phyloP scores from a whole-genome alignment of 2,113 vertebrate genomes.

The Gymnorhina tibicen region DNA sequence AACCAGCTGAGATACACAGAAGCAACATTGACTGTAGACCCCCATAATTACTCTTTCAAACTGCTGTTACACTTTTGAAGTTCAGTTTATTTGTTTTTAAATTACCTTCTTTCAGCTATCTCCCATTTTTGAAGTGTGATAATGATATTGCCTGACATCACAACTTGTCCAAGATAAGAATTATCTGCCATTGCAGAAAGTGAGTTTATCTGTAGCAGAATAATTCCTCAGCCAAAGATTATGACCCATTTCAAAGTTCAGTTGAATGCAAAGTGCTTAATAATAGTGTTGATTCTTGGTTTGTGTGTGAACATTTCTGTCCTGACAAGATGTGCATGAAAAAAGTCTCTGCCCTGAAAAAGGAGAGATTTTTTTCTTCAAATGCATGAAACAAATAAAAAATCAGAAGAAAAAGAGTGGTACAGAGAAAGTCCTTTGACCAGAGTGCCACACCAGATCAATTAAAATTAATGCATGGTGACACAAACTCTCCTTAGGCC shows the following conservation, averaged over 20 bases:
- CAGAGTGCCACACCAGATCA: neutral
- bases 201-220: neutral
- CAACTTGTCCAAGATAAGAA: constrained; percentile 14
- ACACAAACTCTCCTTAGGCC: neutral
- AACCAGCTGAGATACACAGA: neutral
- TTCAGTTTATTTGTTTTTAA: constrained; percentile 25
- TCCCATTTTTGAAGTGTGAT: constrained; percentile 19
- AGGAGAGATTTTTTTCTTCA: neutral
- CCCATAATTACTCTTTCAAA: neutral
- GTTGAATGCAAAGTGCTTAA: neutral
- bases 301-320: neutral
- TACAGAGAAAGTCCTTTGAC: neutral
- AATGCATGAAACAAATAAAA: neutral
- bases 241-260: constrained; percentile 8
- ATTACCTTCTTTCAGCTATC: neutral
- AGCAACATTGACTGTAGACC: neutral
- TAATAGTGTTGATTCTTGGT: neutral
- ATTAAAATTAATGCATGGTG: neutral
- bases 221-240: neutral
- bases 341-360: neutral
- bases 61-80: neutral
- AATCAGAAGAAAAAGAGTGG: neutral
- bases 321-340: neutral
- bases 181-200: constrained; percentile 19
- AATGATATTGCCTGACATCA: constrained; percentile 11